Conservation (phyloP, 2,888 invertebrate species). For the Schizotus pectinicornis region DNA sequence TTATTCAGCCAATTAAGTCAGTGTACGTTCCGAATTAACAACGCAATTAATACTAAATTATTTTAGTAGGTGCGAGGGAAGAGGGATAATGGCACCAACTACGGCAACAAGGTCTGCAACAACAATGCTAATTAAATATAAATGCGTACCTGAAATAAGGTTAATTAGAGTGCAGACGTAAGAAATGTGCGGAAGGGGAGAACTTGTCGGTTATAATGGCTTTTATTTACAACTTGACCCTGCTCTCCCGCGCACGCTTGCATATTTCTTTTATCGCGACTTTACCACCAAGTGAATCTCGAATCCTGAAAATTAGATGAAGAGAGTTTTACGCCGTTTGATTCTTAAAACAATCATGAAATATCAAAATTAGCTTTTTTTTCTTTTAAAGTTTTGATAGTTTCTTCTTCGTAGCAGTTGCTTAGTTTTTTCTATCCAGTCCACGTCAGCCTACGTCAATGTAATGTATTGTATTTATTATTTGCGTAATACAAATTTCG, state of each 20-base stretch:
- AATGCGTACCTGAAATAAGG: conserved; percentile 29
- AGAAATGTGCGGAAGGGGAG: conserved; percentile 16
- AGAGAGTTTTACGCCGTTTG: too few relatives aligned
- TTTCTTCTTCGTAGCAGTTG: too few relatives aligned
- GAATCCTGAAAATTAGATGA: neutral
- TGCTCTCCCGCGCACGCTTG: neutral
- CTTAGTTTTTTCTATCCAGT: too few relatives aligned
- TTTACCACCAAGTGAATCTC: neutral
- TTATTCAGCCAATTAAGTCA: conserved; percentile 11
- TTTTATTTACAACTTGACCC: conserved; percentile 18
- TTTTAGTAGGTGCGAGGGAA: neutral
- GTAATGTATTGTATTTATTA: too few relatives aligned
- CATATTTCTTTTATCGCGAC: conserved; percentile 2
- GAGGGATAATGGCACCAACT: neutral
- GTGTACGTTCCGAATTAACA: conserved; percentile 14
- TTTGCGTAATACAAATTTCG: too few relatives aligned
- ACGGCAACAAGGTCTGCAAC: conserved; percentile 2
- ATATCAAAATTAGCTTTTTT: too few relatives aligned
- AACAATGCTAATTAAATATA: conserved; percentile 30
- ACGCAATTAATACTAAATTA: conserved; percentile 26
- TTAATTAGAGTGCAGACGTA: conserved; percentile 26
- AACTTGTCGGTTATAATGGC: conserved; percentile 26
- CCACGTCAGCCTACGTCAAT: too few relatives aligned
- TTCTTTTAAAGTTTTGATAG: too few relatives aligned
- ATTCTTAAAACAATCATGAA: too few relatives aligned